Percentiles rank a stretch among this genome's conserved stretches.
Evolutionary conservation across 2,888 invertebrate species (phyloP).

Genomic region (Hyles lineata): DNA sequence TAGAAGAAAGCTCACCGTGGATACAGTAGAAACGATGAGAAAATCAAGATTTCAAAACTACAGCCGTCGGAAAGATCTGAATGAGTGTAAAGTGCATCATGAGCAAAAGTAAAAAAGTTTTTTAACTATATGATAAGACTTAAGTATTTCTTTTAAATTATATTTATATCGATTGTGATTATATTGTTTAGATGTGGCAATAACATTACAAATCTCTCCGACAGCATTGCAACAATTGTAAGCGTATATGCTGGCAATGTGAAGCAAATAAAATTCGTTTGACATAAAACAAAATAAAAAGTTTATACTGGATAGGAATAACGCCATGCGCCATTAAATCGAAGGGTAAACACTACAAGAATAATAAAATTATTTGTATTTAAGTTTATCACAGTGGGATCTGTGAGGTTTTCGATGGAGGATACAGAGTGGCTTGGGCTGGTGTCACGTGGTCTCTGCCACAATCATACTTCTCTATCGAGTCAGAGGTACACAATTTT

Average conservation of each 20-base stretch:
- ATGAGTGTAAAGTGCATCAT: neutral
- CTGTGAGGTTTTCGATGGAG: slow-evolving; percentile 66
- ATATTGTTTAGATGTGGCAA: neutral
- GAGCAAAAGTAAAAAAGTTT: neutral
- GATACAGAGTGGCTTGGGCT: slow-evolving; percentile 5
- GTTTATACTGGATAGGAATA: slow-evolving; percentile 23
- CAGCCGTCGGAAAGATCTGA: neutral
- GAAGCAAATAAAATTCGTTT: neutral
- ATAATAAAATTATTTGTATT: slow-evolving; percentile 63
- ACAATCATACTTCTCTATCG: neutral
- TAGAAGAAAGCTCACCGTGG: neutral
- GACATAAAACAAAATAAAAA: slow-evolving; percentile 11
- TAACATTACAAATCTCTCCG: neutral
- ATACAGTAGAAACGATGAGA: slow-evolving; percentile 5
- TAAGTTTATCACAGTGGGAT: slow-evolving; percentile 70
- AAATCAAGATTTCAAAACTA: slow-evolving; percentile 5
- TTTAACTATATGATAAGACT: neutral
- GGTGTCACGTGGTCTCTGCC: neutral
- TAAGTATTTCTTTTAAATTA: too few species aligned
- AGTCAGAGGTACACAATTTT: neutral
- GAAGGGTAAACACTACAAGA: slow-evolving; percentile 32
- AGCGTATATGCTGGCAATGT: slow-evolving; percentile 13
- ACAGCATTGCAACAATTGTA: neutral
- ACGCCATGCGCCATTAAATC: slow-evolving; percentile 28
- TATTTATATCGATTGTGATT: too few species aligned